Percentiles rank a stretch among this genome's conserved stretches.
Conservation (phyloP, 2,797 vertebrate genomes). For the Anas georgica region DNA sequence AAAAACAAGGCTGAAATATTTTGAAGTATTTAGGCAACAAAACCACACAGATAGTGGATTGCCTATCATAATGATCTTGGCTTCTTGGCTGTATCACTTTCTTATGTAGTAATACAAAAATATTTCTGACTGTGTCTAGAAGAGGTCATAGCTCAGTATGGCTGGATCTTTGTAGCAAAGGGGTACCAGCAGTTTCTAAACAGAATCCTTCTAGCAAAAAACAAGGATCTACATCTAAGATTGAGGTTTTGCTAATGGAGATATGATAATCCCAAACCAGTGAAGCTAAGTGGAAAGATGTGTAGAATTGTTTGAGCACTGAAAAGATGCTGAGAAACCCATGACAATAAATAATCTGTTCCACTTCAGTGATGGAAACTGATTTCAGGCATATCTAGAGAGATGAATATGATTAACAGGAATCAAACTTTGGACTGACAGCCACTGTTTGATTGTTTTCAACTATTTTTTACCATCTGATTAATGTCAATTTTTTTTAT, state of each 20-base stretch:
- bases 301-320: slow-evolving; percentile 4
- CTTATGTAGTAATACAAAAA: neutral
- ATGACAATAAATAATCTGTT: slow-evolving; percentile 48
- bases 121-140: neutral
- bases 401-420: neutral
- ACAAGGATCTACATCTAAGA: neutral
- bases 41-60: neutral
- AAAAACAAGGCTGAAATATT: neutral
- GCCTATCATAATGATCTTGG: neutral
- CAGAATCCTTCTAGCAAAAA: neutral
- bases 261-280: neutral
- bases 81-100: neutral
- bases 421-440: slow-evolving; percentile 43
- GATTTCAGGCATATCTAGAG: slow-evolving; percentile 28
- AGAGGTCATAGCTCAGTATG: neutral
- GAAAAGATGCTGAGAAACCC: slow-evolving; percentile 16
- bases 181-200: neutral
- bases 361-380: slow-evolving; percentile 35
- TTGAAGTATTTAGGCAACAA: neutral
- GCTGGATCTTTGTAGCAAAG: neutral
- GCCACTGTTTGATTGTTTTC: slow-evolving; percentile 13
- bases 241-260: neutral
- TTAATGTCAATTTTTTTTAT: neutral
- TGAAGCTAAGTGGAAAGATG: slow-evolving; percentile 1
- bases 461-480: neutral